Percentiles rank a stretch among this genome's conserved stretches.
Conservation (phyloP, 2,888 invertebrate genomes). For the Pocota personata region DNA sequence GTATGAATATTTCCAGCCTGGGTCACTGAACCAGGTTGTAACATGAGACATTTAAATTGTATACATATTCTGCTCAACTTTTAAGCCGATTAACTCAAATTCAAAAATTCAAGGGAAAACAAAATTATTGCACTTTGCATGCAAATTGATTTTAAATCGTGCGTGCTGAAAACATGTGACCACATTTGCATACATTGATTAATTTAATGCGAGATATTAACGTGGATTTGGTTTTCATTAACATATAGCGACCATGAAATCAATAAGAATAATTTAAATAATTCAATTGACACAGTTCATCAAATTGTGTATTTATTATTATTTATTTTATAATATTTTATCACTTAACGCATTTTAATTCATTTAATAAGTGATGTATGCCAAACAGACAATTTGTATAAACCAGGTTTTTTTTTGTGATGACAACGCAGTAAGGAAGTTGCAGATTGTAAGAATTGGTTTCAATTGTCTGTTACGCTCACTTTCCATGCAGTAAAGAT, state of each 20-base stretch:
- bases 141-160: slow-evolving; percentile 7
- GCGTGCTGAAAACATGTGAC: background rate
- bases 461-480: too few species aligned
- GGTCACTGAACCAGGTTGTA: background rate
- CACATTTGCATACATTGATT: slow-evolving; percentile 23
- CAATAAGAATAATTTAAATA: background rate
- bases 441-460: too few species aligned
- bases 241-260: background rate
- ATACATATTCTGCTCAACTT: background rate
- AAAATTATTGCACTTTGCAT: background rate
- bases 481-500: too few species aligned
- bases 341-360: background rate
- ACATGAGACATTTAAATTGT: background rate
- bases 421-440: too few species aligned
- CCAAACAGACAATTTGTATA: too few species aligned
- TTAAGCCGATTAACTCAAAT: too few species aligned
- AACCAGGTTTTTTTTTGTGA: too few species aligned
- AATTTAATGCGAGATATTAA: background rate
- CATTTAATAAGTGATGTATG: background rate
- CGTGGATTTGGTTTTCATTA: slow-evolving; percentile 6
- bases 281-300: background rate
- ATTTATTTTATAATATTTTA: background rate
- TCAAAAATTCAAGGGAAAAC: background rate
- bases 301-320: background rate
- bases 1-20: background rate